Conservation (phyloP, 2,888 invertebrate genomes). For the Spicauda simplicius region DNA sequence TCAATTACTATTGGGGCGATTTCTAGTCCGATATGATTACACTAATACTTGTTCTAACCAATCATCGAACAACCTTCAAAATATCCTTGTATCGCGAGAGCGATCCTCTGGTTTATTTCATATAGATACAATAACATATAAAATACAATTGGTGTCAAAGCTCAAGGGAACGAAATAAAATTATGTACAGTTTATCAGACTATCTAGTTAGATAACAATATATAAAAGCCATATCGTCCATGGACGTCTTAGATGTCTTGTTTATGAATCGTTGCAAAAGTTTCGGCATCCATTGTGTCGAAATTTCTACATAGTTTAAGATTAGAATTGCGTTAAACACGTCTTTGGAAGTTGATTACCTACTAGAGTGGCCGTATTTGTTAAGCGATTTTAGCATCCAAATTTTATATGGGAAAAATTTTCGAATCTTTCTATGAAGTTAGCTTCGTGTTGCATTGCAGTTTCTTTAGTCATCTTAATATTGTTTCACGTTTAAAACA, state of each 20-base stretch:
- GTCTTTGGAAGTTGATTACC: not conserved
- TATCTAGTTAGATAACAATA: not conserved
- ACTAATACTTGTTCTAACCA: no score
- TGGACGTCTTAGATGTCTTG: not conserved
- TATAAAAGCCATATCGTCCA: slow-evolving; percentile 1
- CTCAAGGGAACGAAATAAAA: not conserved
- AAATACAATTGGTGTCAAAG: slow-evolving; percentile 1
- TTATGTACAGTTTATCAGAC: not conserved
- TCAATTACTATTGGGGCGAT: no score
- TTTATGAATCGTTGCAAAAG: not conserved
- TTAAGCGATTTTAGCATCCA: not conserved
- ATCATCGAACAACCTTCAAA: no score
- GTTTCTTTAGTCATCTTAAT: no score
- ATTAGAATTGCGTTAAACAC: slow-evolving; percentile 3
- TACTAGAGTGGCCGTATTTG: not conserved
- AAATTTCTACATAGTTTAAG: not conserved
- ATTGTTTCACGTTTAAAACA: no score
- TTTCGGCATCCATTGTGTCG: slow-evolving; percentile 2
- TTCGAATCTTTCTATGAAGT: not conserved
- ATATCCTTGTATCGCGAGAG: no score
- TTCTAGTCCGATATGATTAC: no score
- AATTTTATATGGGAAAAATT: not conserved
- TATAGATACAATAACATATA: not conserved
- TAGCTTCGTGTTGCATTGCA: not conserved
- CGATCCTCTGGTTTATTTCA: no score